Evolutionary conservation across 1,140 invertebrate species (phyloP), one percentile per base, ranked within the genome.

Genomic region (Antheraea pernyi): DNA sequence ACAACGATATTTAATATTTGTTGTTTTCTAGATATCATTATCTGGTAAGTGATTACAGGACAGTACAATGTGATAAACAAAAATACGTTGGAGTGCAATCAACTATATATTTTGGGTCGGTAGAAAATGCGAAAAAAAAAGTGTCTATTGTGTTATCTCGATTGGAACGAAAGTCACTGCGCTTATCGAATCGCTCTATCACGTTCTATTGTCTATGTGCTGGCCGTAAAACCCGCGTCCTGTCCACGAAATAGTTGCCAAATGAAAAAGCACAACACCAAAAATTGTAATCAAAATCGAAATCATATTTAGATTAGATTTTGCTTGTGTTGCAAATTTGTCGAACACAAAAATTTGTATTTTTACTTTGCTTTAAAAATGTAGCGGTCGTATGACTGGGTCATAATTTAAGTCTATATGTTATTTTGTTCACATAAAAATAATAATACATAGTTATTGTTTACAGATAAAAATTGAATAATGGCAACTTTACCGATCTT

Each of bases 401-500:
- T 4, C 22, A 30, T 30, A 60, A 60, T 60, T 7, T 60, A 11
- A 19, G 8, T 30, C 18, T 19, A 0, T 19, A 6, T 60, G 4
- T 18, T 10, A 60, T 18, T 64, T 42, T n/a, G 53, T 42, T 7
- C 3, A 10, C 7, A 10, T 42, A 42, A 42, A 42, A 42, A 42
- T 10, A 42, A 11, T 42, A 42, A 42, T 42, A 7, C 11, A 30
- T 42, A 11, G 39, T 11, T 42, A 39, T 60, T 22, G 53, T 42
- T 83, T 82, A 71, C 80, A 85, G 82, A 70, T 75, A 68, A 69
- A 9, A 8, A 30, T n/a, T 59, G 64, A 10, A 18, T 19, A 76
- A 89, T 89, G 87, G 87, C 87, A 1, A 88, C 87, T 36, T 71
- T 89, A 67, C 87, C 87, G 37, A 87, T 89, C 42, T 89, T 83